Percentiles rank a stretch among this genome's conserved stretches.
These are phyloP conservation scores for Dendrocopos noguchii DNA, from an alignment of 2,113 vertebrate genomes.

Conservation along the genomic window DNA sequence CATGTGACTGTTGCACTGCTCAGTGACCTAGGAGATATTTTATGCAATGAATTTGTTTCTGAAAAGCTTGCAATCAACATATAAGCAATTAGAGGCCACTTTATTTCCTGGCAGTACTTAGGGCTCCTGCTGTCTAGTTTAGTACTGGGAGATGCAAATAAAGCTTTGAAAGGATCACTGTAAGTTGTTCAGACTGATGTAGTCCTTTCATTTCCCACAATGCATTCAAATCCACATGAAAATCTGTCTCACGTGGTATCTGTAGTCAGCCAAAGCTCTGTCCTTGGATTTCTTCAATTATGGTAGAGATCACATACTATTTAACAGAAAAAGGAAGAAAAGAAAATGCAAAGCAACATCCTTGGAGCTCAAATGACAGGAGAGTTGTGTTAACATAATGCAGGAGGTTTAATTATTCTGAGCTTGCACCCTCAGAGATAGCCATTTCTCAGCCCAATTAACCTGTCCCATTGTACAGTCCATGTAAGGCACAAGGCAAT, in stretches of 20 bases:
- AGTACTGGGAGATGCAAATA: constrained; percentile 32
- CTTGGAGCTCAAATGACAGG: background rate
- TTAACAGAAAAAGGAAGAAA: background rate
- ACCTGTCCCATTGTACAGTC: constrained; percentile 49
- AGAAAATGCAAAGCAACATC: background rate
- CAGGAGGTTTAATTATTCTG: constrained; percentile 51
- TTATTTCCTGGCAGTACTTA: constrained; percentile 43
- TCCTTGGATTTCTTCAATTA: background rate
- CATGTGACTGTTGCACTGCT: background rate
- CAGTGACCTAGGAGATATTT: background rate
- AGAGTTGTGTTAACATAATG: constrained; percentile 34
- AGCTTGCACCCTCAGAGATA: constrained; percentile 45
- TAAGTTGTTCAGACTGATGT: background rate
- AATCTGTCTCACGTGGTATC: constrained; percentile 54
- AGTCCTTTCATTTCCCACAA: background rate
- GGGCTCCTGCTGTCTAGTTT: background rate
- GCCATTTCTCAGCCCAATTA: constrained; percentile 65
- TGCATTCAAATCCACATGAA: constrained; percentile 9
- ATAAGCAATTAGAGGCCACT: constrained; percentile 51
- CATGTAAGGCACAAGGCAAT: constrained; percentile 55
- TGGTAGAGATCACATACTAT: background rate
- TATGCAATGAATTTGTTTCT: constrained; percentile 28
- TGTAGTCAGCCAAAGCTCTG: background rate
- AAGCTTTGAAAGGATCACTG: constrained; percentile 41
- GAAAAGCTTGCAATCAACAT: constrained; percentile 43